Conservation (phyloP, 2,113 vertebrate genomes). For the Rhabdornis inornatus region DNA sequence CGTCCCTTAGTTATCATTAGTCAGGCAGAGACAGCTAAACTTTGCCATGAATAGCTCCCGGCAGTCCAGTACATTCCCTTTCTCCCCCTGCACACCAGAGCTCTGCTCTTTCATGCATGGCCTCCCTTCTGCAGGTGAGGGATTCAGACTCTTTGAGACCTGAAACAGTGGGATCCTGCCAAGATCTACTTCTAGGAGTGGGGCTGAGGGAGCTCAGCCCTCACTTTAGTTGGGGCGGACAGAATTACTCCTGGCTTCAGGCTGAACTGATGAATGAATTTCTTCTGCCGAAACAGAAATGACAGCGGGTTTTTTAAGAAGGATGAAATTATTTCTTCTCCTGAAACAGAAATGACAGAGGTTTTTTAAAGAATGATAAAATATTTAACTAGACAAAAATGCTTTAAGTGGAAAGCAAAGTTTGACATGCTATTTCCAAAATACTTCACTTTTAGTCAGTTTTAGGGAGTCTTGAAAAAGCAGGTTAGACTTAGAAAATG, state of each 20-base stretch:
- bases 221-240: neutral
- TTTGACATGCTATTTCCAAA: neutral
- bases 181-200: accelerated
- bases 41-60: neutral
- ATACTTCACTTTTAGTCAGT: neutral
- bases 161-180: neutral
- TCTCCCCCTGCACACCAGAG: neutral
- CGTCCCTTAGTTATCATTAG: conserved; percentile 45
- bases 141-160: neutral
- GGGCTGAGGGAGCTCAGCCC: neutral
- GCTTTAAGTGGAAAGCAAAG: neutral
- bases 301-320: neutral
- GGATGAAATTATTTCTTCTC: neutral
- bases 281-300: neutral
- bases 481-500: neutral
- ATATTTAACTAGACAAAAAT: neutral
- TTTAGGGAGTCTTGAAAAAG: neutral
- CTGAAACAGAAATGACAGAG: neutral
- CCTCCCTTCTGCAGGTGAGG: neutral
- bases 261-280: neutral
- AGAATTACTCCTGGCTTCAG: neutral
- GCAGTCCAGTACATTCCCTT: neutral
- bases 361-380: neutral
- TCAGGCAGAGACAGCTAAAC: conserved; percentile 49
- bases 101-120: neutral